These are phyloP conservation scores for Hippocampus abdominalis DNA, from an alignment of 2,113 vertebrate species.

Conservation along the genomic window DNA sequence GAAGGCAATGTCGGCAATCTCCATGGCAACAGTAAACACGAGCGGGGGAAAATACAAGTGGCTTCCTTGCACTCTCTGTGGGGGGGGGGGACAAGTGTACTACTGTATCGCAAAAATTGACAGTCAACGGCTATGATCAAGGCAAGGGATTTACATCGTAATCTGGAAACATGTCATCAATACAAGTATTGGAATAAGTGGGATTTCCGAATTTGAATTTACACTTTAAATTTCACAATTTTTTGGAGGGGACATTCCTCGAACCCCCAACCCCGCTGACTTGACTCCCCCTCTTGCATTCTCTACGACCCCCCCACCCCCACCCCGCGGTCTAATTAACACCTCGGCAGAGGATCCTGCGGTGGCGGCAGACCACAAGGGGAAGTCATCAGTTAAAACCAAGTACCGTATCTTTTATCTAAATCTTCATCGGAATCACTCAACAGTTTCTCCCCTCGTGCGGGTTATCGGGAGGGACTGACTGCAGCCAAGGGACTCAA, in stretches of 20 bases:
- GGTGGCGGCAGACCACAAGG: conserved; percentile 23
- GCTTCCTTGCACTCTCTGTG: background rate
- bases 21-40: conserved; percentile 30
- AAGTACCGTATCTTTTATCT: conserved; percentile 57
- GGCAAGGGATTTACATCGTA: no score
- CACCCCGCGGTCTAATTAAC: conserved; percentile 61
- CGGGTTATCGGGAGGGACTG: conserved; percentile 35
- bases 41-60: background rate
- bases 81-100: background rate
- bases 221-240: background rate
- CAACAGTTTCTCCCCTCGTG: conserved; percentile 28
- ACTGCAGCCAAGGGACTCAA: conserved; percentile 2
- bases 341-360: conserved; percentile 44
- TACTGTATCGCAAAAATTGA: background rate
- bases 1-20: conserved; percentile 14
- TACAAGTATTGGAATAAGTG: no score
- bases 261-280: background rate
- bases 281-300: conserved; percentile 12
- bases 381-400: conserved; percentile 59
- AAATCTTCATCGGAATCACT: conserved; percentile 57
- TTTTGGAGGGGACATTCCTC: conserved; percentile 19
- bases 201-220: no score
- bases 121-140: no score
- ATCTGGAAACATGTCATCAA: no score
- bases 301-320: conserved; percentile 27